These are phyloP conservation scores for Melieria crassipennis DNA, from an alignment of 2,888 invertebrate species.

Conservation along the genomic window DNA sequence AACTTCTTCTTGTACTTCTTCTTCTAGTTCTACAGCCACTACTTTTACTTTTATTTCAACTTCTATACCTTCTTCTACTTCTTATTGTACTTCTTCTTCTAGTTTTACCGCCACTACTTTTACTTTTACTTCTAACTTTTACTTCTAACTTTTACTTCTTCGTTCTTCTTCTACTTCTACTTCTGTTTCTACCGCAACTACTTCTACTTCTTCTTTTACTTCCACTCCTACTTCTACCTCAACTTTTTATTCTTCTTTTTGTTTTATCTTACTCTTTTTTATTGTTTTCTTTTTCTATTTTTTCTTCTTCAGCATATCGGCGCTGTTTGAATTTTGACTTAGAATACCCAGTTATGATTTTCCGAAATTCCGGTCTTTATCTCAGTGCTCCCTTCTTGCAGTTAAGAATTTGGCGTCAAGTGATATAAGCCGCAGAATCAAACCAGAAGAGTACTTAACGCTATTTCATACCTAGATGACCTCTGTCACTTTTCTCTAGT, in stretches of 20 bases:
- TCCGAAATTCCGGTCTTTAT: too few species aligned
- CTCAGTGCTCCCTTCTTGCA: too few species aligned
- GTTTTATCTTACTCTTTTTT: not conserved
- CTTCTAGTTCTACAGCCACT: not conserved
- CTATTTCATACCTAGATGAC: too few species aligned
- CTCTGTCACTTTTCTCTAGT: too few species aligned
- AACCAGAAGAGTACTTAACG: too few species aligned
- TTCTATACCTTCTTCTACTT: not conserved
- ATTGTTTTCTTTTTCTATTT: constrained; percentile 14
- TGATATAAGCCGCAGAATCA: too few species aligned
- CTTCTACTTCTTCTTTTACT: not conserved
- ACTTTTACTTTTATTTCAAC: not conserved
- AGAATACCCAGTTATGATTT: too few species aligned
- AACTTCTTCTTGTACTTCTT: too few species aligned
- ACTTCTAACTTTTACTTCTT: not conserved
- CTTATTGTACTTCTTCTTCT: not conserved
- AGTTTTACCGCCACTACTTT: not conserved
- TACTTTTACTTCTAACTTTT: not conserved
- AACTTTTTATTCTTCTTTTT: not conserved
- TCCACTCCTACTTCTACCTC: not conserved
- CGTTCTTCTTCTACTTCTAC: not conserved
- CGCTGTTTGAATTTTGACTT: not conserved
- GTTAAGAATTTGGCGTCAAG: too few species aligned
- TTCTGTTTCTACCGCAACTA: not conserved
- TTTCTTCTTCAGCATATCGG: constrained; percentile 8